phyloP scores from a whole-genome alignment of 1,140 invertebrate species.

The Nebria ingens region DNA sequence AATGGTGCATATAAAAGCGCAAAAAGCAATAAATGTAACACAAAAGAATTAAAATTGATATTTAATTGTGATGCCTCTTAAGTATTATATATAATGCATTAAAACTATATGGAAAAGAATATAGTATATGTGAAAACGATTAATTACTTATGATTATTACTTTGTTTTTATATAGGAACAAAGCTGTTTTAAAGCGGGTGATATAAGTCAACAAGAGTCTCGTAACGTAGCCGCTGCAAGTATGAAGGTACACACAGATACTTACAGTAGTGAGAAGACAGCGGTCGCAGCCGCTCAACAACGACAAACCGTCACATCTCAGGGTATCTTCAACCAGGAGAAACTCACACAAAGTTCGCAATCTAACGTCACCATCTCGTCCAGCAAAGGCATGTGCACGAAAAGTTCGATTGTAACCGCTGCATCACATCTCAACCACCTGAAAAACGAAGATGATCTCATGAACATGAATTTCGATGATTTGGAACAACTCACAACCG shows the following conservation, averaged over 20 bases:
- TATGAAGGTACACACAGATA: constrained; percentile 74
- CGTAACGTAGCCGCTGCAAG: constrained; percentile 60
- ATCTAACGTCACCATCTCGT: constrained; percentile 59
- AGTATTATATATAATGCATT: too few relatives aligned
- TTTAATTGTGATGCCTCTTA: too few relatives aligned
- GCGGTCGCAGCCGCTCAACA: constrained; percentile 75
- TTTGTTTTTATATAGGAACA: constrained; percentile 50
- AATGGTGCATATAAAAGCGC: too few relatives aligned
- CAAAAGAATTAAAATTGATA: too few relatives aligned
- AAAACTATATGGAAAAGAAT: too few relatives aligned
- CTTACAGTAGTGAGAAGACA: constrained; percentile 75
- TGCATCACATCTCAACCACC: constrained; percentile 2
- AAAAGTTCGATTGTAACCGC: constrained; percentile 37
- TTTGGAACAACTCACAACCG: constrained; percentile 59
- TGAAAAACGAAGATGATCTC: constrained; percentile 53
- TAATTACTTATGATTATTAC: too few relatives aligned
- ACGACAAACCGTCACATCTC: constrained; percentile 66
- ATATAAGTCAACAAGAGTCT: constrained; percentile 71
- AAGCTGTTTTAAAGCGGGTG: constrained; percentile 66
- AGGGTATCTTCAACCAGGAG: constrained; percentile 68
- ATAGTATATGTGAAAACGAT: too few relatives aligned
- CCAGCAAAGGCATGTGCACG: constrained; percentile 58
- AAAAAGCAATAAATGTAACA: too few relatives aligned
- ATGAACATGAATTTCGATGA: constrained; percentile 63
- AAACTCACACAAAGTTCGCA: constrained; percentile 60